Evolutionary conservation across 2,797 vertebrate genomes (phyloP).

Genomic region (Cyprinodon diabolis): DNA sequence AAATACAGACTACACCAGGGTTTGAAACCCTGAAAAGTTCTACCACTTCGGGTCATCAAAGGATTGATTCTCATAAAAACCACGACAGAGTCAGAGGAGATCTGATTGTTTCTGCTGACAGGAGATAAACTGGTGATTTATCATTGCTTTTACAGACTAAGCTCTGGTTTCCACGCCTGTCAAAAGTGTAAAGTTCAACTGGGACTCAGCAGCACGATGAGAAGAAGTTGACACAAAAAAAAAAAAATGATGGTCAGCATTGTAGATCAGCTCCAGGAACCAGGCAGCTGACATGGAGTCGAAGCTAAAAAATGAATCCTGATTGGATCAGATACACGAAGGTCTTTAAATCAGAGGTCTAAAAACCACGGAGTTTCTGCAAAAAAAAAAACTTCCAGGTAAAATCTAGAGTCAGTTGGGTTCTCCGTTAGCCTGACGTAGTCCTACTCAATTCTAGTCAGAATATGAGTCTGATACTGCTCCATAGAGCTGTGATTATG

Average conservation of each 20-base stretch:
- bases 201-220: not conserved
- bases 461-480: too few species aligned
- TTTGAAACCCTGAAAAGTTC: too few species aligned
- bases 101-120: not conserved
- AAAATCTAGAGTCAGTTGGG: not conserved
- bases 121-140: not conserved
- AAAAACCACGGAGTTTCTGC: not conserved
- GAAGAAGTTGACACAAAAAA: too few species aligned
- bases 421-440: too few species aligned
- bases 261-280: not conserved
- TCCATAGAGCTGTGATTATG: too few species aligned
- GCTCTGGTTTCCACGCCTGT: not conserved
- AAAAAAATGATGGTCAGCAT: not conserved
- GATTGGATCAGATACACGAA: not conserved
- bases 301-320: not conserved
- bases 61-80: not conserved
- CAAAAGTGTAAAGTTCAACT: conserved; percentile 5
- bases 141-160: not conserved
- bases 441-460: too few species aligned
- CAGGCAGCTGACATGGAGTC: not conserved
- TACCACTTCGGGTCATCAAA: not conserved
- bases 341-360: not conserved
- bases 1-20: not conserved
- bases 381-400: not conserved
- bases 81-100: not conserved